These are phyloP conservation scores for Gisinianus flammeolus DNA, from an alignment of 2,888 invertebrate genomes.

Conservation along the genomic window DNA sequence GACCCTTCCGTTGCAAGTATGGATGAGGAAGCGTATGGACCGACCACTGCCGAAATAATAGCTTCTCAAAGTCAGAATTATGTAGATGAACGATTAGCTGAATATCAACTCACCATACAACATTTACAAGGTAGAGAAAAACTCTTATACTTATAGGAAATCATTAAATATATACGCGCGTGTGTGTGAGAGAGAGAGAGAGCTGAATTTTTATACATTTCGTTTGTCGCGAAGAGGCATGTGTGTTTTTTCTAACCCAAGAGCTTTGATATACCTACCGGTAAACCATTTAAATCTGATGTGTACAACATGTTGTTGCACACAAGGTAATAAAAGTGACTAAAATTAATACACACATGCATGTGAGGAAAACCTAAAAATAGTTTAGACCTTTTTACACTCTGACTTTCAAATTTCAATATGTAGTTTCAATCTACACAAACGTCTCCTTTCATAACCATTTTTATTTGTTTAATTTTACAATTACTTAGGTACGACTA, in stretches of 20 bases:
- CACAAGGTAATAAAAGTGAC: not conserved
- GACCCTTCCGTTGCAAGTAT: slow-evolving; percentile 61
- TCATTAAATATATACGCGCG: not conserved
- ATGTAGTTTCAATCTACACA: not conserved
- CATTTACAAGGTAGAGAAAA: slow-evolving; percentile 78
- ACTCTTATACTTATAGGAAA: not conserved
- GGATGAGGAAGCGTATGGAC: slow-evolving; percentile 67
- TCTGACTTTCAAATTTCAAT: too few relatives aligned
- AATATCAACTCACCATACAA: slow-evolving; percentile 90
- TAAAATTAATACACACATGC: not conserved
- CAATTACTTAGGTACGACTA: too few relatives aligned
- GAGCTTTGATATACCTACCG: too few relatives aligned
- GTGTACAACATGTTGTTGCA: not conserved
- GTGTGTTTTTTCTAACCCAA: too few relatives aligned
- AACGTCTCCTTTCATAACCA: not conserved
- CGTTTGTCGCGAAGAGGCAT: too few relatives aligned
- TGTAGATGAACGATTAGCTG: slow-evolving; percentile 89
- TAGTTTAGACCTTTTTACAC: too few relatives aligned
- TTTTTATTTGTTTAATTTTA: too few relatives aligned
- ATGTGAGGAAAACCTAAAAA: not conserved
- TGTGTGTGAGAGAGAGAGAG: not conserved
- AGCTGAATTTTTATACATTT: not conserved
- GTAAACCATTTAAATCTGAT: too few relatives aligned
- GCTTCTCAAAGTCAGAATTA: slow-evolving; percentile 94
- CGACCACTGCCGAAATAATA: slow-evolving; percentile 77